phyloP scores from a whole-genome alignment of 2,113 vertebrate genomes.

The Bambusicola thoracicus region DNA sequence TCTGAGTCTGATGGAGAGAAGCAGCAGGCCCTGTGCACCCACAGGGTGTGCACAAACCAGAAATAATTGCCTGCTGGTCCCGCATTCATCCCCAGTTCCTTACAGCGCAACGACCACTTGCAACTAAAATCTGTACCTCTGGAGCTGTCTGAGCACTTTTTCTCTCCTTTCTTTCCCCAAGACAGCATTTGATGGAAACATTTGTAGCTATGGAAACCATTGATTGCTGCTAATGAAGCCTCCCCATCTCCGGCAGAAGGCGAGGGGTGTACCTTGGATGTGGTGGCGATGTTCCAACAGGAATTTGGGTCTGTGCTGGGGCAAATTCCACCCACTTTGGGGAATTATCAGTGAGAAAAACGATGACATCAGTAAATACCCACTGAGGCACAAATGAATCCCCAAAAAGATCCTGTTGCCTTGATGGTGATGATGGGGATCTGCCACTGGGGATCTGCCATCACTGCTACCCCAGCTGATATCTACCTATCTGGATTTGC shows the following conservation, averaged over 20 bases:
- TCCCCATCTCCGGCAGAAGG: background rate
- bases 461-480: background rate
- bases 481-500: background rate
- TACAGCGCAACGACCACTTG: fast-evolving
- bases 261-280: fast-evolving
- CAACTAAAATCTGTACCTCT: background rate
- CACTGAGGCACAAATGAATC: background rate
- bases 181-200: fast-evolving
- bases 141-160: background rate
- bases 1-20: too few relatives aligned
- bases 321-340: background rate
- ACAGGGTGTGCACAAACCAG: background rate
- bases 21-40: background rate
- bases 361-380: background rate
- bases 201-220: conserved; percentile 37
- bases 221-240: conserved; percentile 5
- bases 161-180: background rate
- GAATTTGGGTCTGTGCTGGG: background rate
- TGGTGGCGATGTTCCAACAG: background rate
- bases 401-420: background rate
- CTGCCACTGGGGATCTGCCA: background rate
- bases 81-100: background rate
- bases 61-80: background rate
- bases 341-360: background rate
- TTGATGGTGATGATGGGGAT: background rate